A percentile compares a stretch with the other conserved stretches of the same genome.
phyloP scores from a whole-genome alignment of 2,797 vertebrate species.

The Meriones psammophilus region DNA sequence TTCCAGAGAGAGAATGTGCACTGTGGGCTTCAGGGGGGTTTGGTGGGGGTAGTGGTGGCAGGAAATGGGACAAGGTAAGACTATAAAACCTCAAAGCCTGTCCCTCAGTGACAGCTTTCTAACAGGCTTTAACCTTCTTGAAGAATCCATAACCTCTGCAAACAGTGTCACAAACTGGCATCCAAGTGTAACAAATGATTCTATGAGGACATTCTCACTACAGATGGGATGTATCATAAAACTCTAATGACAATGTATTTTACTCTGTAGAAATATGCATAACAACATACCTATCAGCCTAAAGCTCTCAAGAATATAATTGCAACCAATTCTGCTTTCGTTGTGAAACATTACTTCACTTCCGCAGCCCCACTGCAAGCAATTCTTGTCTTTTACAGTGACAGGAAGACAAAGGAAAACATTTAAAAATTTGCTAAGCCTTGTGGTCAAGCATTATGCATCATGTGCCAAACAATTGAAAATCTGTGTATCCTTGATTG shows the following conservation, averaged over 20 bases:
- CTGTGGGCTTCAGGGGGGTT: neutral
- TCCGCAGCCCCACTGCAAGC: neutral
- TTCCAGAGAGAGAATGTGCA: neutral
- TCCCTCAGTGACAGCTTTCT: neutral
- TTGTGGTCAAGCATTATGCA: constrained; percentile 25
- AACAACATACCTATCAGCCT: constrained; percentile 3
- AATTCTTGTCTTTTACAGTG: neutral
- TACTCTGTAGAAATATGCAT: neutral
- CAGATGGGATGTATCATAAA: neutral
- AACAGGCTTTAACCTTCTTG: neutral
- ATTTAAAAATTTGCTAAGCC: constrained; percentile 13
- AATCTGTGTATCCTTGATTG: neutral
- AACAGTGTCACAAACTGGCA: neutral
- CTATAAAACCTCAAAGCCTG: neutral
- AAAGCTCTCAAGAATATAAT: constrained; percentile 20
- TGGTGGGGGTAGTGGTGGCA: neutral
- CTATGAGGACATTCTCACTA: neutral
- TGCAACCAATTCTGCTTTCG: neutral
- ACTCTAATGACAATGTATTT: neutral
- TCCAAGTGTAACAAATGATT: neutral
- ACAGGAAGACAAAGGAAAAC: neutral
- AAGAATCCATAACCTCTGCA: neutral
- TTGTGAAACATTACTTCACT: neutral
- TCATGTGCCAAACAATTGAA: neutral
- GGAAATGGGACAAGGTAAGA: neutral